A percentile compares a stretch with the other conserved stretches of the same genome.
These are phyloP conservation scores for Buceros bicornis DNA, from an alignment of 2,797 vertebrate species.

Conservation along the genomic window DNA sequence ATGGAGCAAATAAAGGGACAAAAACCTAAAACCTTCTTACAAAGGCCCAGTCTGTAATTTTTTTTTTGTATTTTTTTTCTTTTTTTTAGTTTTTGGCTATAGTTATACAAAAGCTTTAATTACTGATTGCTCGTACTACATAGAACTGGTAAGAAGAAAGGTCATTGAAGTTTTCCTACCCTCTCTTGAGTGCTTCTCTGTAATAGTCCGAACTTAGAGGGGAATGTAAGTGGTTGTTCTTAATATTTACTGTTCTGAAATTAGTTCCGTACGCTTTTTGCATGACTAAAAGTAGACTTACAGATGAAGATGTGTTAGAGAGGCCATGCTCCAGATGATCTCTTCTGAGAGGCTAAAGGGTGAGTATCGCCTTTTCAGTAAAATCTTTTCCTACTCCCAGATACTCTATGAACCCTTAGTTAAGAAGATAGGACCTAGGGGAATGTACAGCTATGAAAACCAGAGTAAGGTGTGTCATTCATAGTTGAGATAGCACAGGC, in stretches of 20 bases:
- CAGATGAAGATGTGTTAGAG: not conserved
- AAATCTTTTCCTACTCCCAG: not conserved
- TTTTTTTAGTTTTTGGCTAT: not conserved
- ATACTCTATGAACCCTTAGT: not conserved
- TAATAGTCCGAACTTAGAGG: not conserved
- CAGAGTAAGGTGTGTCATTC: not conserved
- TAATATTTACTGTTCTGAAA: conserved; percentile 16
- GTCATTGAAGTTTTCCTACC: conserved; percentile 10
- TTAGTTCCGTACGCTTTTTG: not conserved
- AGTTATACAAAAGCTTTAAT: not conserved
- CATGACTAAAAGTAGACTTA: not conserved
- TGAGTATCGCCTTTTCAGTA: not conserved
- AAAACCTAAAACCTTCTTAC: not conserved
- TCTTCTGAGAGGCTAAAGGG: not conserved
- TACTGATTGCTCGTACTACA: not conserved
- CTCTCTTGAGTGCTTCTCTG: not conserved
- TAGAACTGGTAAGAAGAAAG: conserved; percentile 20
- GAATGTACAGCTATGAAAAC: not conserved
- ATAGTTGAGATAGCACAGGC: not conserved
- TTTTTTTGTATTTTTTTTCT: not conserved
- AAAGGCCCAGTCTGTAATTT: not conserved
- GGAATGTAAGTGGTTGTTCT: not conserved
- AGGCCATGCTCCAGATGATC: not conserved
- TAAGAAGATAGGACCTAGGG: not conserved
- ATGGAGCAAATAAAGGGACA: not conserved